Conservation (phyloP, 2,797 vertebrate species). For the Graptemys geographica region DNA sequence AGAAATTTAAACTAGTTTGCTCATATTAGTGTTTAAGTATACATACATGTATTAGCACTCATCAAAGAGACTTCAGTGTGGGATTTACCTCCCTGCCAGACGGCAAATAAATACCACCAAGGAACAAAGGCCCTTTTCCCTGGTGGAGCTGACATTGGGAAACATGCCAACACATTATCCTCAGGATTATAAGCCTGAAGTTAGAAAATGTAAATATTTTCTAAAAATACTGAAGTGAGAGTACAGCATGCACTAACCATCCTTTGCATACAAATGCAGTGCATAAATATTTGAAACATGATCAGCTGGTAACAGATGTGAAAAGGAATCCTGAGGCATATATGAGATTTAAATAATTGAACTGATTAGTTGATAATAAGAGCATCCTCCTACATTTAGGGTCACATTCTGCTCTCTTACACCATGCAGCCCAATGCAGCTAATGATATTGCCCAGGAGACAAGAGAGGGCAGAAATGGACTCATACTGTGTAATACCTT, state of each 20-base stretch:
- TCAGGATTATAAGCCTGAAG: slow-evolving; percentile 12
- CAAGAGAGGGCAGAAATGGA: not conserved
- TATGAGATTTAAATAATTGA: slow-evolving; percentile 22
- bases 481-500: not conserved
- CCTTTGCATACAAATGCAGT: not conserved
- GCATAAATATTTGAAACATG: slow-evolving; percentile 46
- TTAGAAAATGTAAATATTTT: not conserved
- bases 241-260: not conserved
- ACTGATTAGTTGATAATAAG: not conserved
- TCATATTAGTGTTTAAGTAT: slow-evolving; percentile 11
- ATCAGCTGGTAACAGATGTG: not conserved
- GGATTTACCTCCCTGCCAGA: not conserved
- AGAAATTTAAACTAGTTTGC: slow-evolving; percentile 10
- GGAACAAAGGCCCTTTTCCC: not conserved
- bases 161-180: not conserved
- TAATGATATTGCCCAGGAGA: not conserved
- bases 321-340: slow-evolving; percentile 8
- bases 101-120: slow-evolving; percentile 13
- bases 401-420: not conserved
- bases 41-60: not conserved
- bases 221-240: not conserved
- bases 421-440: not conserved
- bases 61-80: slow-evolving; percentile 13
- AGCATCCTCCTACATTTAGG: not conserved
- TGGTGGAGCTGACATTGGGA: not conserved